Percentiles rank a stretch among this genome's conserved stretches.
These are phyloP conservation scores for Drosophila pectinifera DNA, from an alignment of 1,140 invertebrate species.

Conservation along the genomic window DNA sequence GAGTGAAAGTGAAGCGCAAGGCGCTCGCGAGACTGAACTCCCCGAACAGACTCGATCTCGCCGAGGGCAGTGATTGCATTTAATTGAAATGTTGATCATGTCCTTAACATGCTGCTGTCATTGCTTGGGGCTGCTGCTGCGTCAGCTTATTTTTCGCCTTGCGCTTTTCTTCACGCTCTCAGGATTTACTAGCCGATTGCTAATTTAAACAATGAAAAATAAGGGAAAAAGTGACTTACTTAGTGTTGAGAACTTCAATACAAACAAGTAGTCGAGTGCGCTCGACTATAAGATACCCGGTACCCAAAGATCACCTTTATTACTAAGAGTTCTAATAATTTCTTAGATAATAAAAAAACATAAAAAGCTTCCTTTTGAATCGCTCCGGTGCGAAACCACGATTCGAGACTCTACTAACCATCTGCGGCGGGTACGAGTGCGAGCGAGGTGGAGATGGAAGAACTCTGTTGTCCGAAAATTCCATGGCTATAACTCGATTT, in stretches of 20 bases:
- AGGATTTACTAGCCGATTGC: background rate
- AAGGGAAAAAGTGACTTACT: background rate
- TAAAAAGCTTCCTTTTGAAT: too few relatives aligned
- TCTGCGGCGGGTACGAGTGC: too few relatives aligned
- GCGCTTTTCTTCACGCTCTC: constrained; percentile 46
- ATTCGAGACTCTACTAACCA: too few relatives aligned
- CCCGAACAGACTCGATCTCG: constrained; percentile 20
- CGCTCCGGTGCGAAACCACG: too few relatives aligned
- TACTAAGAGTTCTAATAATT: too few relatives aligned
- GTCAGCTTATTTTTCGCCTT: constrained; percentile 34
- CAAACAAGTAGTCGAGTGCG: background rate
- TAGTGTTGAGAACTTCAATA: background rate
- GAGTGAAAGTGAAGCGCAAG: constrained; percentile 72
- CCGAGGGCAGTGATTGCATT: constrained; percentile 65
- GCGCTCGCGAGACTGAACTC: constrained; percentile 44
- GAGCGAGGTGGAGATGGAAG: too few relatives aligned
- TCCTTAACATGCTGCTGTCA: constrained; percentile 69
- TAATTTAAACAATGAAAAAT: background rate
- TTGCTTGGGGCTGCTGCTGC: constrained; percentile 28
- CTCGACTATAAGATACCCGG: background rate
- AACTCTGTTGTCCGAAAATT: too few relatives aligned
- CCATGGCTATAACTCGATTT: too few relatives aligned
- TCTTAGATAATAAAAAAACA: too few relatives aligned
- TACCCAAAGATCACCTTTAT: too few relatives aligned
- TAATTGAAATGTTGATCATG: constrained; percentile 83